A percentile compares a stretch with the other conserved stretches of the same genome.
Evolutionary conservation across 2,888 invertebrate genomes (phyloP).

Genomic region (Oithona nana): DNA sequence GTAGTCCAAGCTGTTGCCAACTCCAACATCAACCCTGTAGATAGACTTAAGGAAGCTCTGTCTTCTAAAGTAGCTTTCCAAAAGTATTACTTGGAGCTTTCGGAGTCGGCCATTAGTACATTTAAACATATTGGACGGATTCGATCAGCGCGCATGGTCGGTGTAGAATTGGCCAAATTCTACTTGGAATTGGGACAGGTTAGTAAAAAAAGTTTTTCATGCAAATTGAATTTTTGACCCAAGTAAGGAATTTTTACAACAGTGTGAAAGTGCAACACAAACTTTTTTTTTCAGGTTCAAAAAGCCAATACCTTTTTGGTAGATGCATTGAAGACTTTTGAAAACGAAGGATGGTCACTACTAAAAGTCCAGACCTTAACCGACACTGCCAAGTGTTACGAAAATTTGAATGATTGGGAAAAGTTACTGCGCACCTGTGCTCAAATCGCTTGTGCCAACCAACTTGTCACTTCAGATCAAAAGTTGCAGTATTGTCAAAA

Average conservation of each 20-base stretch:
- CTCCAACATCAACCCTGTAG: constrained; percentile 40
- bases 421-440: constrained; percentile 52
- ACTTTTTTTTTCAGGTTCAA: constrained; percentile 37
- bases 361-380: constrained; percentile 62
- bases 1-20: too few relatives aligned
- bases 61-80: constrained; percentile 74
- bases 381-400: constrained; percentile 64
- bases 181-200: constrained; percentile 59
- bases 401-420: constrained; percentile 53
- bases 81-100: constrained; percentile 73
- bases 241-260: too few relatives aligned
- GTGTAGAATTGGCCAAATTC: constrained; percentile 69
- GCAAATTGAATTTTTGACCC: too few relatives aligned
- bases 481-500: not conserved
- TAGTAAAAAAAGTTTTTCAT: not conserved
- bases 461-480: constrained; percentile 46
- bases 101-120: constrained; percentile 85
- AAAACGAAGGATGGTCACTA: constrained; percentile 67
- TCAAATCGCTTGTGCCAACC: constrained; percentile 50
- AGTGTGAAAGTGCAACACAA: too few relatives aligned
- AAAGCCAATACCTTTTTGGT: constrained; percentile 74
- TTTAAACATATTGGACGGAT: constrained; percentile 76
- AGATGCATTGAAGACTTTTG: constrained; percentile 65
- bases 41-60: constrained; percentile 68
- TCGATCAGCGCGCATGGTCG: constrained; percentile 68